Evolutionary conservation across 2,113 vertebrate species (phyloP).

Genomic region (Desmodus rotundus): DNA sequence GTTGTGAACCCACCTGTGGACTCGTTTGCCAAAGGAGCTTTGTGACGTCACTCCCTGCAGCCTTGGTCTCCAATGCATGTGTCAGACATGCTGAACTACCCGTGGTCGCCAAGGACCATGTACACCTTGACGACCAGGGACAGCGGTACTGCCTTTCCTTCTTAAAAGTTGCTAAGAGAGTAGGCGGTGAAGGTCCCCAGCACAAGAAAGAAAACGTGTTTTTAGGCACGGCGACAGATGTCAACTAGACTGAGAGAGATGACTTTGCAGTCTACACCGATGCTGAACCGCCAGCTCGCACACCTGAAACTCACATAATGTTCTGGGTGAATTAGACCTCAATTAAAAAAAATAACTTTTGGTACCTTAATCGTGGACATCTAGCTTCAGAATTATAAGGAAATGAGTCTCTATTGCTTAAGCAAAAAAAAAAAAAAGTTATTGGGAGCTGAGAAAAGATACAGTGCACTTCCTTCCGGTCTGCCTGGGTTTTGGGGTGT

Average conservation of each 20-base stretch:
- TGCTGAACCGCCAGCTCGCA: too few species aligned
- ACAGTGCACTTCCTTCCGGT: too few species aligned
- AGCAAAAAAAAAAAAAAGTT: not conserved
- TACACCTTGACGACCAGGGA: fast-evolving
- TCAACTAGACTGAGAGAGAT: fast-evolving
- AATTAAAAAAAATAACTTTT: not conserved
- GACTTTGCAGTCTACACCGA: fast-evolving
- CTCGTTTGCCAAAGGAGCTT: fast-evolving
- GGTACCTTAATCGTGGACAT: not conserved
- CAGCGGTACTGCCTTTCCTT: fast-evolving
- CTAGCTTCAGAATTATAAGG: not conserved
- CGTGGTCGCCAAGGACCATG: fast-evolving
- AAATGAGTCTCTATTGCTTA: not conserved
- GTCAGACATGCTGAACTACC: not conserved
- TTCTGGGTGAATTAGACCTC: not conserved
- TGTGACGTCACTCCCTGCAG: fast-evolving
- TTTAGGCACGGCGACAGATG: not conserved
- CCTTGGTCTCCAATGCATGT: fast-evolving
- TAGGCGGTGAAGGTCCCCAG: not conserved
- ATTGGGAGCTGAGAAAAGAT: not conserved
- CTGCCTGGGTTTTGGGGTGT: fast-evolving
- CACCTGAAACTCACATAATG: fast-evolving
- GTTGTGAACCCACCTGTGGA: fast-evolving
- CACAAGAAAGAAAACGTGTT: not conserved
- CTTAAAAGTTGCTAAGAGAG: not conserved